A percentile compares a stretch with the other conserved stretches of the same genome.
Evolutionary conservation across 2,888 invertebrate genomes (phyloP).

Genomic region (Pandemis cinnamomeana): DNA sequence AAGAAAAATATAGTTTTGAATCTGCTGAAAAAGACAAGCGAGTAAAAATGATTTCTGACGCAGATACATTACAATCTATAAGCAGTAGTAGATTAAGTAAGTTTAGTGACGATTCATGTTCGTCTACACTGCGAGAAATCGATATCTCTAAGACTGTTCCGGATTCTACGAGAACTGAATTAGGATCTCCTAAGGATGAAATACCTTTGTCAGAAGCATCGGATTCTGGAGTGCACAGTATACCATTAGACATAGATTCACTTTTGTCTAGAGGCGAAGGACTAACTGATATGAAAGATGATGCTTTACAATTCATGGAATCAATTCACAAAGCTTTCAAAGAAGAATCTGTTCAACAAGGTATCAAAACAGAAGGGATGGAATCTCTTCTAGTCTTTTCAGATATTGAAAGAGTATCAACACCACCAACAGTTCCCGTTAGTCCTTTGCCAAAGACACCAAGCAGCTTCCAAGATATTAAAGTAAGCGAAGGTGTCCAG

Average conservation of each 20-base stretch:
- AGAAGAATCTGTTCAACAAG: slow-evolving; percentile 73
- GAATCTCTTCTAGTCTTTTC: slow-evolving; percentile 58
- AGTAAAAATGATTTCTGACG: slow-evolving; percentile 39
- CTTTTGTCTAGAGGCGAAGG: slow-evolving; percentile 43
- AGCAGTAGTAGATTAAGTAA: slow-evolving; percentile 50
- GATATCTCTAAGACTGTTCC: slow-evolving; percentile 43
- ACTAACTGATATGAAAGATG: slow-evolving; percentile 52
- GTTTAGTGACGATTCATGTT: slow-evolving; percentile 44
- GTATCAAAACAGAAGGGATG: slow-evolving; percentile 71
- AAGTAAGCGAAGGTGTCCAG: slow-evolving; percentile 72
- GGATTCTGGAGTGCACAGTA: slow-evolving; percentile 66
- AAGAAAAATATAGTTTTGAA: slow-evolving; percentile 78
- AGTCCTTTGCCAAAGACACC: slow-evolving; percentile 84
- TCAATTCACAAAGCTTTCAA: slow-evolving; percentile 74
- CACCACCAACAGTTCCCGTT: slow-evolving; percentile 88
- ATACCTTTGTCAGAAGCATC: slow-evolving; percentile 60
- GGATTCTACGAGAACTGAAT: slow-evolving; percentile 44
- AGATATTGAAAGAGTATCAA: slow-evolving; percentile 76
- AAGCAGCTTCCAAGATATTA: slow-evolving; percentile 69
- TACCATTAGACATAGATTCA: slow-evolving; percentile 56
- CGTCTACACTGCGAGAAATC: slow-evolving; percentile 53
- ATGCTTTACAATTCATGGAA: slow-evolving; percentile 63
- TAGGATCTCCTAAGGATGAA: slow-evolving; percentile 58
- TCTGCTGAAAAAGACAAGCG: slow-evolving; percentile 66
- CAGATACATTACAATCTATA: slow-evolving; percentile 51